Evolutionary conservation across 2,888 invertebrate species (phyloP), one percentile per base, ranked within the genome.

Genomic region (Itoplectis maculator): DNA sequence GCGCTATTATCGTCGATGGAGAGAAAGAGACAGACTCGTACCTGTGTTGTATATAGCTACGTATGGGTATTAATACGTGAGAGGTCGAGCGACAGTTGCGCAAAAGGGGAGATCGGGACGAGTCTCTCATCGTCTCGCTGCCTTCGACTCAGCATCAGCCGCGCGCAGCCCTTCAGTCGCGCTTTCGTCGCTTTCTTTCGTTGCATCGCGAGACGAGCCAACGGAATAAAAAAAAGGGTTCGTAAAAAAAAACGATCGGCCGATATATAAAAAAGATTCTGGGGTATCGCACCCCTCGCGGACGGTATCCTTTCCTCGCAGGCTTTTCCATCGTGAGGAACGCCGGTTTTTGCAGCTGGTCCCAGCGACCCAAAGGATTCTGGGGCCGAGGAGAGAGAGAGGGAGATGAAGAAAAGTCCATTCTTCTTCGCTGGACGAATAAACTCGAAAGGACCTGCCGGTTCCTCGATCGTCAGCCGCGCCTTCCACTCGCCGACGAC

Each of bases 231-330:
- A 91, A 89, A 92, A 92, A 91, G 92, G 92, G 92, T 92, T 92
- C 86, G 90, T 91, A 92, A 92, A 92, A 92, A 92, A 92, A 92
- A 92, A 90, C 89, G 90, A 92, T 92, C 92, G 90, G 88, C 89
- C 88, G 90, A 90, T 90, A 91, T 89, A 88, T 87, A 88, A 84
- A 89, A 88, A 88, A 90, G 88, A 88, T 89, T 89, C 87, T 88
- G 88, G 75, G 84, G 85, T 61, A 82, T 80, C 82, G n/a, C 73
- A 80, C 83, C 86, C 86, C 83, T 81, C 82, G 81, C 77, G 83
- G 82, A 82, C 84, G 88, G 87, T 89, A 90, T 91, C 91, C 91
- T 90, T 89, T 90, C 89, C 89, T 86, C 68, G 20, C 70, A 65
- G 82, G 76, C 42, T 77, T 76, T 75, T 63, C 76, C 35, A 59